Evolutionary conservation across 2,113 vertebrate species (phyloP), one percentile per base, ranked within the genome.

Genomic region (Myotis lucifugus): DNA sequence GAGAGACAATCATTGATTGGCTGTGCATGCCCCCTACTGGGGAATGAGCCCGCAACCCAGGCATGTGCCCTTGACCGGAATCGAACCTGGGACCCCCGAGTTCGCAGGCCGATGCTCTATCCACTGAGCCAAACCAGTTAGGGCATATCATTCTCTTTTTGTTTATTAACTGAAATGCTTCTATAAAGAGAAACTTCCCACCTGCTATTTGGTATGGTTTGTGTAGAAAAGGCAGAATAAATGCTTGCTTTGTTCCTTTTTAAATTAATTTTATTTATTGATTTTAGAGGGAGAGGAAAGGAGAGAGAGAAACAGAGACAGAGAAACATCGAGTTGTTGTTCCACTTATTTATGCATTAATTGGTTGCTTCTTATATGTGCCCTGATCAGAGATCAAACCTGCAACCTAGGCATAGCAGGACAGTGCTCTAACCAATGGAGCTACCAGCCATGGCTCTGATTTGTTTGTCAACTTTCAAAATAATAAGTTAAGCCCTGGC

Each of bases 401-500:
- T 32, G 64, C 64, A 67, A n/a, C 32, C 64, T n/a, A n/a, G 32
- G 64, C 64, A n/a, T 66, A 66, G 5, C 29, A 32, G 64, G 29
- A 66, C 14, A n/a, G n/a, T 32, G 64, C 64, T 67, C 32, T 67
- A 67, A n/a, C 27, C 27, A 32, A 64, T 15, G 32, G 32, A n/a
- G 32, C 64, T 67, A n/a, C 14, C 14, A n/a, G 32, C 64, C 32
- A 67, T 14, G 14, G 29, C 64, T 67, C 29, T 83, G 25, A 14
- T 85, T 54, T 94, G 13, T 94, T 89, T 88, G 56, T 88, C 72
- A 70, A 27, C 83, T 70, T 93, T 96, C 83, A 88, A 67, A 42
- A 54, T 91, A 93, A 1, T 66, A 70, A 34, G 34, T 89, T 69
- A n/a, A 69, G 34, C 19, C 69, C 18, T 70, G 18, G 34, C 34